Evolutionary conservation across 2,888 invertebrate genomes (phyloP), one percentile per base, ranked within the genome.

Genomic region (Meteorus colon): DNA sequence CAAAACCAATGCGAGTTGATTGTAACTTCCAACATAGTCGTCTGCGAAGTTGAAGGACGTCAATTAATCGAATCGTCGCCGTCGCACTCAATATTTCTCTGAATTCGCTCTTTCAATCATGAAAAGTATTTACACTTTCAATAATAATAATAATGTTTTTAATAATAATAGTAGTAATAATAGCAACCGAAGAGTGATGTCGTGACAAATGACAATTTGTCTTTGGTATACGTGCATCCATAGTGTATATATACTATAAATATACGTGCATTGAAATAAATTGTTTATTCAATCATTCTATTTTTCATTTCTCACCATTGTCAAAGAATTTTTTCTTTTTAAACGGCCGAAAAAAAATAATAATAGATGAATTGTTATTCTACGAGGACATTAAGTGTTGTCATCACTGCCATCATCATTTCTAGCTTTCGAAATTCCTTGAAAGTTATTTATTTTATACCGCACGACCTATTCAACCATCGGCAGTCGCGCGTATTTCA

Each of bases 1-100:
- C 80, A 78, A 80, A 78, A 62, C 65, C 67, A 67, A 78, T 55
- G 55, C 19, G 55, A 19, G n/a, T 78, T 77, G 76, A 78, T 79
- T 79, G 78, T 76, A 69, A 73, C 68, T 71, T 67, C 63, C 51
- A 41, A 31, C 65, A 48, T 68, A 59, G 66, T 41, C 62, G 67
- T 65, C 63, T 34, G 41, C 65, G 67, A 76, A 76, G 55, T 76
- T 73, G 76, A 76, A 76, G 76, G 76, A 76, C 76, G 68, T 68
- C 68, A 76, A 24, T 76, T 73, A 76, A 73, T 76, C 55, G 51
- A 41, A 68, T 74, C 24, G 55, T 55, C 19, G 55, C 66, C 72
- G 65, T 75, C 70, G 59, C 75, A 73, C 73, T 76, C 73, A 73
- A 73, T 76, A 72, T 76, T 76, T 41, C 19, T 51, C 59, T 55